Evolutionary conservation across 2,888 invertebrate genomes (phyloP).

Genomic region (Rapana venosa): DNA sequence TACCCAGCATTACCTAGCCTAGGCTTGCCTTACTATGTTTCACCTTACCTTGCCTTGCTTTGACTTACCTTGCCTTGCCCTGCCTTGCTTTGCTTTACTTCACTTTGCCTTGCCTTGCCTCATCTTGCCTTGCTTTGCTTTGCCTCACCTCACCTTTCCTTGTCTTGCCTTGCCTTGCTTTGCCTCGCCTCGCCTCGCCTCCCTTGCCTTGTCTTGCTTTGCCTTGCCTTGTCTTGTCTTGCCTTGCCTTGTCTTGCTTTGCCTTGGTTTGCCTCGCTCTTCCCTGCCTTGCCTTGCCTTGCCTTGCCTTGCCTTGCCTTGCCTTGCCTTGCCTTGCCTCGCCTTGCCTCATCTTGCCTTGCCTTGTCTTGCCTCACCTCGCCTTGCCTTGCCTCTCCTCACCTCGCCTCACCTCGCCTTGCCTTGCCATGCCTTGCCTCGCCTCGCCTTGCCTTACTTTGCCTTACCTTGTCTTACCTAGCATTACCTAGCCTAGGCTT

Average conservation of each 20-base stretch:
- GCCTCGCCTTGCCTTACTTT: too few species aligned
- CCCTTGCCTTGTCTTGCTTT: background rate
- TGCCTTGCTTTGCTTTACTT: background rate
- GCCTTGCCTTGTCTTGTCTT: background rate
- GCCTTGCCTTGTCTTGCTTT: background rate
- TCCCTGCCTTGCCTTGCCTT: background rate
- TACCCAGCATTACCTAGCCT: too few species aligned
- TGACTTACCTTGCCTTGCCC: background rate
- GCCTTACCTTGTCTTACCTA: too few species aligned
- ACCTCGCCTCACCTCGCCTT: too few species aligned
- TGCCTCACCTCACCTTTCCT: background rate
- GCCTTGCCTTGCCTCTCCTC: background rate
- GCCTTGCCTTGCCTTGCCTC: background rate
- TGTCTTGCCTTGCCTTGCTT: background rate
- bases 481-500: too few species aligned
- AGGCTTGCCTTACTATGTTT: background rate
- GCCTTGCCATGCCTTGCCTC: too few species aligned
- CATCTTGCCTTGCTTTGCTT: background rate
- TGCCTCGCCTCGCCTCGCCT: background rate
- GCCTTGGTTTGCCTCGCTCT: background rate
- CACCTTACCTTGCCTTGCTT: background rate
- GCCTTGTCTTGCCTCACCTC: background rate
- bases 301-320: constrained; percentile 2
- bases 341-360: background rate
- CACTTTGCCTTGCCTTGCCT: background rate